A percentile compares a stretch with the other conserved stretches of the same genome.
Evolutionary conservation across 2,797 vertebrate species (phyloP).

Genomic region (Otolemur crassicaudatus): DNA sequence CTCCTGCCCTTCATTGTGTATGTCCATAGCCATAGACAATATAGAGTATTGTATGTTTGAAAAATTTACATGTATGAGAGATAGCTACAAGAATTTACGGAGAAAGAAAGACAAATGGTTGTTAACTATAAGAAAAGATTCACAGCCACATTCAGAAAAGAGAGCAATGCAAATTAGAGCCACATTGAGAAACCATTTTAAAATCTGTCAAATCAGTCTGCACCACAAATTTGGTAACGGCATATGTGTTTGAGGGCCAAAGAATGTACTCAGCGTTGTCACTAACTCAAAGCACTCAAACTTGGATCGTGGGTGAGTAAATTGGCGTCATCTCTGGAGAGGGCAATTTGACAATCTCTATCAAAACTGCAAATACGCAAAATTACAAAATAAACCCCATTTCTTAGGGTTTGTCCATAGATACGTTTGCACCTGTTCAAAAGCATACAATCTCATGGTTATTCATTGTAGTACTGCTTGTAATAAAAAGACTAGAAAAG

Average conservation of each 20-base stretch:
- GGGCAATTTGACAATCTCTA: not conserved
- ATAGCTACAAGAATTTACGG: not conserved
- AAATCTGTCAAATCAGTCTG: not conserved
- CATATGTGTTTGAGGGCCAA: not conserved
- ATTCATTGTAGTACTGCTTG: not conserved
- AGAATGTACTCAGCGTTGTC: no score
- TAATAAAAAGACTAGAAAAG: constrained; percentile 3
- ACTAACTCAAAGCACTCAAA: not conserved
- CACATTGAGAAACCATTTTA: not conserved
- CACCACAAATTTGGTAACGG: not conserved
- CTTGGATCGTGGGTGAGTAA: not conserved
- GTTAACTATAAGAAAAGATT: not conserved
- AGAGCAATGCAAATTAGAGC: not conserved
- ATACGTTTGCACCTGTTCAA: not conserved
- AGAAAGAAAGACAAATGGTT: not conserved
- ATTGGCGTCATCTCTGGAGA: not conserved
- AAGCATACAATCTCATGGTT: not conserved
- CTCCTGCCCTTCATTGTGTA: not conserved
- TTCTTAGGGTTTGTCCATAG: constrained; percentile 37
- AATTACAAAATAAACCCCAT: constrained; percentile 17
- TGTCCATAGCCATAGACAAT: not conserved
- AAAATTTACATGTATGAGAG: not conserved
- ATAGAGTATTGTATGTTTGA: not conserved
- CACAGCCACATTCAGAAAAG: not conserved
- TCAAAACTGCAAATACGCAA: constrained; percentile 27